Evolutionary conservation across 2,888 invertebrate species (phyloP).

Genomic region (Antheraea assamensis): DNA sequence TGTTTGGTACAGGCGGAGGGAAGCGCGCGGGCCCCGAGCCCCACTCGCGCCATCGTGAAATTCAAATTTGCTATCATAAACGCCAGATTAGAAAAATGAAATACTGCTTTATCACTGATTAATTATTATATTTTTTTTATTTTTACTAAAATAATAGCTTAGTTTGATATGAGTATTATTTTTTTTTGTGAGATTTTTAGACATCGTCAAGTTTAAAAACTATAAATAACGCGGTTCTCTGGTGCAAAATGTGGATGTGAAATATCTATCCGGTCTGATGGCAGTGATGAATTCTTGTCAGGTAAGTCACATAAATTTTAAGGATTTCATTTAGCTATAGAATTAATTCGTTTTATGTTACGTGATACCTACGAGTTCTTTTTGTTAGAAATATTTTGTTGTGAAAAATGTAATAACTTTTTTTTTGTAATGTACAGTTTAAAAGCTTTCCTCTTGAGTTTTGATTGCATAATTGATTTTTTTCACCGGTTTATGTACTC

Average conservation of each 20-base stretch:
- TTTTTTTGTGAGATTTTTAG: constrained; percentile 13
- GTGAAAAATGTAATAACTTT: not conserved
- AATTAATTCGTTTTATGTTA: not conserved
- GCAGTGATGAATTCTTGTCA: constrained; percentile 11
- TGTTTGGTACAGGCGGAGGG: constrained; percentile 58
- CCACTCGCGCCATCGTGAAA: constrained; percentile 66
- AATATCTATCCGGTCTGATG: not conserved
- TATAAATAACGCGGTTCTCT: constrained; percentile 14
- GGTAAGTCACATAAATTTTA: not conserved
- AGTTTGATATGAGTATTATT: not conserved
- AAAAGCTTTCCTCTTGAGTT: not conserved
- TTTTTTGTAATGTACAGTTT: not conserved
- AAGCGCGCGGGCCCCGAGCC: constrained; percentile 52
- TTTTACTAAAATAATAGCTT: constrained; percentile 14
- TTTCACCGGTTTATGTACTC: not conserved
- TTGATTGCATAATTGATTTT: not conserved
- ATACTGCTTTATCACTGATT: constrained; percentile 25
- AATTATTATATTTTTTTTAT: constrained; percentile 20
- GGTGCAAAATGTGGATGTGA: constrained; percentile 12
- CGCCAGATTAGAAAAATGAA: constrained; percentile 39
- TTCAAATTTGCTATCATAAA: constrained; percentile 59
- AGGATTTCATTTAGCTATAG: not conserved
- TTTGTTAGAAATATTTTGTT: not conserved
- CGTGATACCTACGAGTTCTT: not conserved
- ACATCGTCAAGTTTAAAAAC: constrained; percentile 14